These are phyloP conservation scores for Camponotus pennsylvanicus DNA, from an alignment of 1,140 invertebrate genomes.

Conservation along the genomic window DNA sequence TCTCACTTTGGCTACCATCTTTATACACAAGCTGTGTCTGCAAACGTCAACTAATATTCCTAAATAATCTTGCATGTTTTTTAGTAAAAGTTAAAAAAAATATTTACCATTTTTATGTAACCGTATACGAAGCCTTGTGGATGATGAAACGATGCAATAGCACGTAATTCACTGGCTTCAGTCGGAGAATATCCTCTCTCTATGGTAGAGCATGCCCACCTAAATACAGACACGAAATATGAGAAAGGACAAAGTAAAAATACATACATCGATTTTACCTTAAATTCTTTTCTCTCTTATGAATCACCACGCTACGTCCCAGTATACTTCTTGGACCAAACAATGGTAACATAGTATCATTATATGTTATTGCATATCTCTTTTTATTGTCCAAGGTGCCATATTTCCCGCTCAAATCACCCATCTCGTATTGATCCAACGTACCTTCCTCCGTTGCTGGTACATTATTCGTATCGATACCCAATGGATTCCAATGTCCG, in stretches of 20 bases:
- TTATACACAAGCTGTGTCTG: slow-evolving; percentile 94
- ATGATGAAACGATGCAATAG: slow-evolving; percentile 97
- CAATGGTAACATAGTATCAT: slow-evolving; percentile 94
- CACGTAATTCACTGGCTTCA: slow-evolving; percentile 94
- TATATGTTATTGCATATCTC: slow-evolving; percentile 88
- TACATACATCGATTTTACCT: slow-evolving; percentile 77
- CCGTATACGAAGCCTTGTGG: slow-evolving; percentile 94
- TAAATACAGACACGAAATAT: slow-evolving; percentile 71
- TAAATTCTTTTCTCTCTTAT: slow-evolving; percentile 89
- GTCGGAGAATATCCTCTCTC: slow-evolving; percentile 94
- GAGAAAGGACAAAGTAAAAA: not conserved
- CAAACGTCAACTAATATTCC: slow-evolving; percentile 61
- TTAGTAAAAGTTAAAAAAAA: not conserved
- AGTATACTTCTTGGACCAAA: slow-evolving; percentile 94
- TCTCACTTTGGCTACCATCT: slow-evolving; percentile 95
- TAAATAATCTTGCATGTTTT: not conserved
- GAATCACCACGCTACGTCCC: slow-evolving; percentile 95
- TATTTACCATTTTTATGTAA: slow-evolving; percentile 93
- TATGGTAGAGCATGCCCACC: slow-evolving; percentile 94
- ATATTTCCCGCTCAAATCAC: slow-evolving; percentile 96
- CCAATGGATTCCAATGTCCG: slow-evolving; percentile 93
- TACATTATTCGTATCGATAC: slow-evolving; percentile 88
- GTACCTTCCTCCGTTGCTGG: slow-evolving; percentile 90
- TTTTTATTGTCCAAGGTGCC: slow-evolving; percentile 89
- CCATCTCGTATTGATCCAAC: slow-evolving; percentile 95